Conservation (phyloP, 2,113 vertebrate species). For the Bos indicus region DNA sequence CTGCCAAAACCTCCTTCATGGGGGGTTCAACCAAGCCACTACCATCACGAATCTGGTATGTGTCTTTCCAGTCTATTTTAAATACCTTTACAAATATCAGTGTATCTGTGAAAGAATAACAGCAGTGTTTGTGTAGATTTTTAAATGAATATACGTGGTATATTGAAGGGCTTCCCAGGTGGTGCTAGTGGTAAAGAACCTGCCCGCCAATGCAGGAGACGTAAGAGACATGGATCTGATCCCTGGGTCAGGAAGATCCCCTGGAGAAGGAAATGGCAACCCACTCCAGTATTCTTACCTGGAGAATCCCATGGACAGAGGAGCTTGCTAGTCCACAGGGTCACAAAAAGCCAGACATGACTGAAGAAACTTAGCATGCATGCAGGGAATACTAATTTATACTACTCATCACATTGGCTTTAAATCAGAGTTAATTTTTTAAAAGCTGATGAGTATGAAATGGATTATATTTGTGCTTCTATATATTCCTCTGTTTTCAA, state of each 20-base stretch:
- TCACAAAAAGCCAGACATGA: background rate
- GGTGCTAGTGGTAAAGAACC: background rate
- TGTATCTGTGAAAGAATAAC: background rate
- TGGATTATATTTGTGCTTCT: background rate
- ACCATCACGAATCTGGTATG: background rate
- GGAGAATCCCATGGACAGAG: background rate
- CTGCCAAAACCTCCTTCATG: background rate
- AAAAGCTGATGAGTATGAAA: background rate
- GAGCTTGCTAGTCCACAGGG: background rate
- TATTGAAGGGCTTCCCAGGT: background rate
- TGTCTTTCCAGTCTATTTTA: background rate
- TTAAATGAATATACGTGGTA: background rate
- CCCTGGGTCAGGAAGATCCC: background rate
- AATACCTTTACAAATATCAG: background rate
- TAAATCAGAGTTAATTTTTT: background rate
- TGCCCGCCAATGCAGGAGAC: background rate
- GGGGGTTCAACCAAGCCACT: no score
- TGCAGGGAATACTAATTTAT: background rate
- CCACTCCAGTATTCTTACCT: background rate
- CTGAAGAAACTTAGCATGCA: background rate
- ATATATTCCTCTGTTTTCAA: background rate
- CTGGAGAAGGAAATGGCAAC: background rate
- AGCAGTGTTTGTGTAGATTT: background rate
- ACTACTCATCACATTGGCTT: background rate
- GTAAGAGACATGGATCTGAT: fast-evolving